Evolutionary conservation across 2,888 invertebrate species (phyloP).

Genomic region (Coronaproctus castanopsis): DNA sequence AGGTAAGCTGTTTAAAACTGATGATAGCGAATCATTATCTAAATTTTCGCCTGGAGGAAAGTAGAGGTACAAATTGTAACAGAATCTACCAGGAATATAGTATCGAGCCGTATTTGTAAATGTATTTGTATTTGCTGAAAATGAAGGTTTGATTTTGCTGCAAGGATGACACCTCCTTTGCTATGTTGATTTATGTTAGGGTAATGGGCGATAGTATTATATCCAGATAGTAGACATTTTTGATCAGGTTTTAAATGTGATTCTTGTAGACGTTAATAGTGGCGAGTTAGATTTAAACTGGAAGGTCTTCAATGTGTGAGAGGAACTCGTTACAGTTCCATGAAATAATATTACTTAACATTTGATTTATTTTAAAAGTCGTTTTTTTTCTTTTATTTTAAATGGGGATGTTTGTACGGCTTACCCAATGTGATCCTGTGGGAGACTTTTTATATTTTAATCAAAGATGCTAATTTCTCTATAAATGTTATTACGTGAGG

Average conservation of each 20-base stretch:
- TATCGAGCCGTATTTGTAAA: not conserved
- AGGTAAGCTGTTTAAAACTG: no score
- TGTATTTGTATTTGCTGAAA: not conserved
- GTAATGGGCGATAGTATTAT: not conserved
- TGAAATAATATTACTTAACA: not conserved
- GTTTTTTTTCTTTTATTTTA: no score
- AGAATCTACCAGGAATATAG: no score
- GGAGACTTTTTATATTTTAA: no score
- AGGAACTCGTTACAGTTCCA: not conserved
- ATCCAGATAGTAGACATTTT: not conserved
- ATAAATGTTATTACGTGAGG: no score
- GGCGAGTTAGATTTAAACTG: not conserved
- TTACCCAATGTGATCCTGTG: no score
- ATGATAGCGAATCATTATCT: no score
- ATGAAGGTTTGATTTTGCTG: not conserved
- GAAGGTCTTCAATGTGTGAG: not conserved
- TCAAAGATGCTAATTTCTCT: no score
- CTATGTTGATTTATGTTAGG: not conserved
- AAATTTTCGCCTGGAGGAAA: no score
- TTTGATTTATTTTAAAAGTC: no score
- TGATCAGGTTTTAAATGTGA: not conserved
- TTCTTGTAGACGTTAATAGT: not conserved
- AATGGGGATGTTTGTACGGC: no score
- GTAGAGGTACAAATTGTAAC: no score
- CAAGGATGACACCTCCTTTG: not conserved